Evolutionary conservation across 2,113 vertebrate genomes (phyloP).

Genomic region (Balaeniceps rex): DNA sequence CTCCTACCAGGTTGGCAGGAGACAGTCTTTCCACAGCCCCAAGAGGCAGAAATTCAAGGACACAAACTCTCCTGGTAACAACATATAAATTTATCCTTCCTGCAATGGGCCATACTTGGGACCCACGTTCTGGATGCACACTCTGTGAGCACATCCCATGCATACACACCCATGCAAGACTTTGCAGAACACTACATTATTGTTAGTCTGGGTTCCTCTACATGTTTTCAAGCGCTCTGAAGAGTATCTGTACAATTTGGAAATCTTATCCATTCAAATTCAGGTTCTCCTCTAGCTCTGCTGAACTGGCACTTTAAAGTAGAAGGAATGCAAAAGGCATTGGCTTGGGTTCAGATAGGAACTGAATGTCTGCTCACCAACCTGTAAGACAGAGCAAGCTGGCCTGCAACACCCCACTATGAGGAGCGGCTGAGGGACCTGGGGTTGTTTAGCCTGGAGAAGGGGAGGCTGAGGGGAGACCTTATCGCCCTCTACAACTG

Average conservation of each 20-base stretch:
- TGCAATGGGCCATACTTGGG: background rate
- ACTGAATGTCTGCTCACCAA: background rate
- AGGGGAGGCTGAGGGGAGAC: no score
- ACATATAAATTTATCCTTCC: background rate
- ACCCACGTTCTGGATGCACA: fast-evolving
- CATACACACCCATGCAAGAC: background rate
- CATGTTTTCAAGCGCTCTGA: background rate
- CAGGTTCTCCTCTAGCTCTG: background rate
- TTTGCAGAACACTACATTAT: background rate
- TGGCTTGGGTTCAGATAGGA: background rate
- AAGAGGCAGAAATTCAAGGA: background rate
- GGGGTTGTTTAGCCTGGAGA: no score
- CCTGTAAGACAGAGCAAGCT: background rate
- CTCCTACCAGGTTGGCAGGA: background rate
- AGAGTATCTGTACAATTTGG: background rate
- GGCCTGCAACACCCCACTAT: background rate
- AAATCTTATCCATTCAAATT: background rate
- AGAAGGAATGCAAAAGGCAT: background rate
- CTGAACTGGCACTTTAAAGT: background rate
- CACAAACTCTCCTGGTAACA: background rate
- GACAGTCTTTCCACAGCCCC: background rate
- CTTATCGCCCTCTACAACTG: no score
- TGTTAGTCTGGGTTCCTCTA: background rate
- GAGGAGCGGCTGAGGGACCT: no score
- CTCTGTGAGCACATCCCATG: background rate